A percentile compares a stretch with the other conserved stretches of the same genome.
Evolutionary conservation across 1,140 invertebrate genomes (phyloP).

Genomic region (Platyscapa corneri): DNA sequence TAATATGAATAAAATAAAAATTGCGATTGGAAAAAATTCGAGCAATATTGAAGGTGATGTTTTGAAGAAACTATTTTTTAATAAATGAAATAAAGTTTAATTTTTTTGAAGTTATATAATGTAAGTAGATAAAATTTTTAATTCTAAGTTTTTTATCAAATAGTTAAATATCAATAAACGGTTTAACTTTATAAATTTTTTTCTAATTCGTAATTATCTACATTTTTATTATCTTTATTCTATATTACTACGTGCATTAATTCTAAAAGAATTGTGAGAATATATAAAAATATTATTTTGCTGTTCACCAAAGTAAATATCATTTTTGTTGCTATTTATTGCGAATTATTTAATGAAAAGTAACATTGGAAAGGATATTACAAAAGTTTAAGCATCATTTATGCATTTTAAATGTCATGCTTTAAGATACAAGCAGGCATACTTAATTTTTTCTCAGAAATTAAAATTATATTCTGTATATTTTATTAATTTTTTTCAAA

Average conservation of each 20-base stretch:
- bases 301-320: conserved; percentile 42
- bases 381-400: not conserved
- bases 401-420: not conserved
- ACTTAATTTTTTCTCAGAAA: not conserved
- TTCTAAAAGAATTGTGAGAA: conserved; percentile 32
- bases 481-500: not conserved
- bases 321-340: conserved; percentile 9
- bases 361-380: conserved; percentile 27
- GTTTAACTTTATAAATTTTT: not conserved
- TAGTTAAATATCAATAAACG: not conserved
- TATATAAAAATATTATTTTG: conserved; percentile 50
- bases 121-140: not conserved
- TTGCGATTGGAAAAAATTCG: not conserved
- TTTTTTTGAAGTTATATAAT: not conserved
- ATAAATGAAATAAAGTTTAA: conserved; percentile 7
- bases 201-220: not conserved
- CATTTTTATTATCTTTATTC: conserved; percentile 26
- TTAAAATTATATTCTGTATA: not conserved
- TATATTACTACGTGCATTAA: conserved; percentile 43
- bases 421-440: not conserved
- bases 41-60: not conserved
- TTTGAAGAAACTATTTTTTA: not conserved
- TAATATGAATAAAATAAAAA: conserved; percentile 10
- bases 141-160: not conserved
- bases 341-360: not conserved